Evolutionary conservation across 2,888 invertebrate genomes (phyloP), one percentile per base, ranked within the genome.

Genomic region (Orthosia cruda): DNA sequence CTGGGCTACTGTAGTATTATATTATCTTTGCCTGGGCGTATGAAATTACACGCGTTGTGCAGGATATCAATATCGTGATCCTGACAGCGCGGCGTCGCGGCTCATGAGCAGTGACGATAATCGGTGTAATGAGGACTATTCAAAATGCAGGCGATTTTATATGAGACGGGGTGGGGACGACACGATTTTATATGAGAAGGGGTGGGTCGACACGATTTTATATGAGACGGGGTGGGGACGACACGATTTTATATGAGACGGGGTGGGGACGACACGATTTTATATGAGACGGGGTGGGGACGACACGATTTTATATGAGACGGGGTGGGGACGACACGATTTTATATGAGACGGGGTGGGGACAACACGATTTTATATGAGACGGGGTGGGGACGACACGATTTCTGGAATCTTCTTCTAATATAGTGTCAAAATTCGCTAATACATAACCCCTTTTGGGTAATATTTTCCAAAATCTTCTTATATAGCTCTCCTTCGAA

Each of bases 81-180:
- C 57, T 58, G 84, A 61, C 66, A 67, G 26, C 63, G 77, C 66
- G 64, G 26, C 63, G 77, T 67, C 70, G 47, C 58, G 23, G 50
- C 49, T 73, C 71, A 73, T 77, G 50, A 74, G n/a, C 81, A 71
- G 40, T 65, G 65, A 71, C 66, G 77, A 74, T 77, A 72, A 83
- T 66, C 83, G 74, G 52, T 40, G 79, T 83, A 87, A 87, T 84
- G 84, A 87, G 83, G n/a, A 49, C 58, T 79, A 84, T 87, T 87
- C 83, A 80, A 84, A 83, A 65, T 68, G 49, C 26, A 66, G 4
- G 40, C 12, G 3, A 11, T 47, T 69, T 87, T 78, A 77, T 47
- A 61, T 32, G 20, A 0, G 0, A n/a, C 71, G 84, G 45, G 26
- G 83, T 81, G 84, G 32, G 11, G 1, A 16, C 83, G 87, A 84